phyloP scores from a whole-genome alignment of 2,888 invertebrate genomes.

The Volucella bombylans region DNA sequence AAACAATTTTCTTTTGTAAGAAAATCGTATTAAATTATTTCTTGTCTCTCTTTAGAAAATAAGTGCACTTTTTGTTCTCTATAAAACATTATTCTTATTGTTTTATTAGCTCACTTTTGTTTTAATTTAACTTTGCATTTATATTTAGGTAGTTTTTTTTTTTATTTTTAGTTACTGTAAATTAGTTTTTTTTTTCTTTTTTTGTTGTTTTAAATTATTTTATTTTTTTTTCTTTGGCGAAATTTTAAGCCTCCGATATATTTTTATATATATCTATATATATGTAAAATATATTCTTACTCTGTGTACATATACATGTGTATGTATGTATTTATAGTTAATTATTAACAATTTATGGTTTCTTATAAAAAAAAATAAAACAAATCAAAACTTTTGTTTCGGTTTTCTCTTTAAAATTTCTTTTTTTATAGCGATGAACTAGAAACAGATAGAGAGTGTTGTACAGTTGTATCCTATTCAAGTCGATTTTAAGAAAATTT shows the following conservation, averaged over 20 bases:
- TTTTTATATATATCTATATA: conserved; percentile 66
- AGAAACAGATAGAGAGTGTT: neutral
- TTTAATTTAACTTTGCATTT: conserved; percentile 55
- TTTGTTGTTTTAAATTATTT: conserved; percentile 62
- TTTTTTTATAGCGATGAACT: conserved; percentile 1
- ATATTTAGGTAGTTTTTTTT: conserved; percentile 12
- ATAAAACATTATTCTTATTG: conserved; percentile 5
- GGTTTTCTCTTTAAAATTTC: conserved; percentile 40
- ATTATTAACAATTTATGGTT: conserved; percentile 62
- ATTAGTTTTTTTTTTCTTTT: conserved; percentile 28
- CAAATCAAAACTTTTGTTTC: conserved; percentile 20
- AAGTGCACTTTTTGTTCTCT: conserved; percentile 63
- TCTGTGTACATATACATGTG: conserved; percentile 42
- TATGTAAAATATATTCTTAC: conserved; percentile 70
- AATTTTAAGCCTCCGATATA: conserved; percentile 74
- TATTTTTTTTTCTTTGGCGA: conserved; percentile 73
- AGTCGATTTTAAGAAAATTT: too few relatives aligned
- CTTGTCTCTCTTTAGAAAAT: conserved; percentile 41
- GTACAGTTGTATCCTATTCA: too few relatives aligned
- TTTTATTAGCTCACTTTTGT: conserved; percentile 41
- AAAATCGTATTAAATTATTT: conserved; percentile 33
- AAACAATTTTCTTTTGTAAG: conserved; percentile 8
- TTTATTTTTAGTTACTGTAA: conserved; percentile 53
- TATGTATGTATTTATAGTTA: conserved; percentile 52
- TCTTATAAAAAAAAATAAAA: conserved; percentile 36